phyloP scores from a whole-genome alignment of 2,888 invertebrate species.

The Myathropa florea region DNA sequence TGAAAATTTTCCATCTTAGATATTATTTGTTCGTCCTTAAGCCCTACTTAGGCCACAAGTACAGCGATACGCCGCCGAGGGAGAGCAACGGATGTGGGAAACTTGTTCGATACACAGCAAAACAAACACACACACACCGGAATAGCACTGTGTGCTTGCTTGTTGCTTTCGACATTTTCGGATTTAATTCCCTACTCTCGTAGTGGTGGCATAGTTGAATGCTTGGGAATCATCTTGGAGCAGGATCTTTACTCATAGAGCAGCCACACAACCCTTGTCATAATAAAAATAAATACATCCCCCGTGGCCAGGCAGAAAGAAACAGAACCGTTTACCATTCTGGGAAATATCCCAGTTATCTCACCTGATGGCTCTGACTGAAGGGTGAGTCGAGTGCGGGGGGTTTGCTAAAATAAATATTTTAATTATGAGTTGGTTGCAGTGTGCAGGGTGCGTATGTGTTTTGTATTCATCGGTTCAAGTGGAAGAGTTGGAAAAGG shows the following conservation, averaged over 20 bases:
- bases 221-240: conserved; percentile 1
- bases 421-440: conserved; percentile 58
- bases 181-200: neutral
- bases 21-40: conserved; percentile 40
- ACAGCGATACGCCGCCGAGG: neutral
- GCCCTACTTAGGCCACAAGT: conserved; percentile 45
- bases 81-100: conserved; percentile 1
- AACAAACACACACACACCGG: neutral
- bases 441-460: conserved; percentile 28
- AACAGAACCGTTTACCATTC: conserved; percentile 22
- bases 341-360: neutral
- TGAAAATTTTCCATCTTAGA: conserved; percentile 26
- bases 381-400: neutral
- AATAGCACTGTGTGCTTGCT: no score
- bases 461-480: conserved; percentile 27
- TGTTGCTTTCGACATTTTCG: conserved; percentile 37
- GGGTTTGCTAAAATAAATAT: conserved; percentile 47
- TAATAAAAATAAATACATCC: conserved; percentile 45
- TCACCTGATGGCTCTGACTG: neutral
- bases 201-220: no score
- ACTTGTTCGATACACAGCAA: conserved; percentile 14
- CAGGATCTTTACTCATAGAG: conserved; percentile 5
- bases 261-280: conserved; percentile 21
- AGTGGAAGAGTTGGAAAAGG: conserved; percentile 14
- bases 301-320: neutral